Percentiles rank a stretch among this genome's conserved stretches.
Evolutionary conservation across 2,113 vertebrate species (phyloP).

Genomic region (Chloropsis cyanopogon): DNA sequence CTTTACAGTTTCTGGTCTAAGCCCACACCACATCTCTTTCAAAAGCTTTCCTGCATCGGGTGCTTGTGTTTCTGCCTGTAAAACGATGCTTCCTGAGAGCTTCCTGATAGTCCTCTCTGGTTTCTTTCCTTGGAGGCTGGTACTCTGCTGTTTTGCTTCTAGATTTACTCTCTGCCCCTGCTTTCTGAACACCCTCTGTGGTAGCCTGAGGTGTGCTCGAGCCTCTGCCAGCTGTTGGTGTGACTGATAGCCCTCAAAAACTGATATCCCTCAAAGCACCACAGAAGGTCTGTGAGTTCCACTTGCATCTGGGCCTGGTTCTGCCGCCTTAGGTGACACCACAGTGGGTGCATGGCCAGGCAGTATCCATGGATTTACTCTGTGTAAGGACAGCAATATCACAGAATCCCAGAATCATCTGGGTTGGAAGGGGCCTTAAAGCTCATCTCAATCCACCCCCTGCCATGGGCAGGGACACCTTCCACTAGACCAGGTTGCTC

Average conservation of each 20-base stretch:
- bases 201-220: not conserved
- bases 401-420: not conserved
- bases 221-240: not conserved
- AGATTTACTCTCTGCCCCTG: not conserved
- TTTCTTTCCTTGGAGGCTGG: not conserved
- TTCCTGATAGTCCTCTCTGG: not conserved
- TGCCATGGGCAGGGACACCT: not conserved
- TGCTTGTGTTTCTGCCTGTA: not conserved
- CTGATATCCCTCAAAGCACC: not conserved
- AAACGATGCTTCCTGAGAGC: not conserved
- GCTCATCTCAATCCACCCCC: not conserved
- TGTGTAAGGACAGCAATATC: not conserved
- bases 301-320: not conserved
- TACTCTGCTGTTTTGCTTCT: not conserved
- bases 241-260: not conserved
- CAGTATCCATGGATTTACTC: not conserved
- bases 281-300: not conserved
- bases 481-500: not conserved
- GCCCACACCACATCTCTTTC: not conserved
- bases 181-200: not conserved
- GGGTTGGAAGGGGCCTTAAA: not conserved
- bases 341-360: not conserved
- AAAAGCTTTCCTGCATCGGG: not conserved
- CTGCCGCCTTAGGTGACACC: not conserved
- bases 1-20: not conserved